A percentile compares a stretch with the other conserved stretches of the same genome.
These are phyloP conservation scores for Hippoglossus stenolepis DNA, from an alignment of 2,113 vertebrate species.

Conservation along the genomic window DNA sequence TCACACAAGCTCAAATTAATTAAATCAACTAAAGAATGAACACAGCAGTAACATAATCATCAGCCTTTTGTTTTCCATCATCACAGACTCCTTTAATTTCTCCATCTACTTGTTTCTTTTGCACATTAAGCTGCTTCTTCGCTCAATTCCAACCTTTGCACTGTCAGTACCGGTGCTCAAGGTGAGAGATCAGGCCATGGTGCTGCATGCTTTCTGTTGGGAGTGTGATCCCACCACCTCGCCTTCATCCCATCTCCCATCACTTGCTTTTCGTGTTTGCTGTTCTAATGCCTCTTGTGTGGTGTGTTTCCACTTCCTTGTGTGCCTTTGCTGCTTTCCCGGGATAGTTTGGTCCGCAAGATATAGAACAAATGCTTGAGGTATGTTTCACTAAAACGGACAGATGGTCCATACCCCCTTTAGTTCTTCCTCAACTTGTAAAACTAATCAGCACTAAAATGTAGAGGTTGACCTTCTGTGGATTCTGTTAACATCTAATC, in stretches of 20 bases:
- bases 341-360: slow-evolving; percentile 84
- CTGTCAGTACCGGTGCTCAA: slow-evolving; percentile 88
- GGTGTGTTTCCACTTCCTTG: slow-evolving; percentile 78
- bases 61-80: slow-evolving; percentile 35
- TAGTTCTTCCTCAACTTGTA: not conserved
- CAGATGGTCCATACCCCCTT: not conserved
- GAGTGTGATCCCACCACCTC: slow-evolving; percentile 30
- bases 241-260: slow-evolving; percentile 26
- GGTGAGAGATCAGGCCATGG: slow-evolving; percentile 83
- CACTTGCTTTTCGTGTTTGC: slow-evolving; percentile 5
- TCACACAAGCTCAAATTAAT: slow-evolving; percentile 9
- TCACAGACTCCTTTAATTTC: slow-evolving; percentile 63
- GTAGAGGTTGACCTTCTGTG: not conserved
- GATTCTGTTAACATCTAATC: not conserved
- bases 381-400: slow-evolving; percentile 77
- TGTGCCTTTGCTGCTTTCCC: slow-evolving; percentile 76
- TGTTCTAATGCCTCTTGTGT: slow-evolving; percentile 68
- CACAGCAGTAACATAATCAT: slow-evolving; percentile 30
- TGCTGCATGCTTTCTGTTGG: slow-evolving; percentile 62
- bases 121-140: slow-evolving; percentile 86
- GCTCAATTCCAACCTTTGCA: slow-evolving; percentile 89
- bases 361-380: slow-evolving; percentile 85
- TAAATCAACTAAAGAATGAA: slow-evolving; percentile 32
- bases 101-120: slow-evolving; percentile 71
- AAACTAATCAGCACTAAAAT: slow-evolving; percentile 23